These are phyloP conservation scores for Melieria picta DNA, from an alignment of 2,888 invertebrate genomes.

Conservation along the genomic window DNA sequence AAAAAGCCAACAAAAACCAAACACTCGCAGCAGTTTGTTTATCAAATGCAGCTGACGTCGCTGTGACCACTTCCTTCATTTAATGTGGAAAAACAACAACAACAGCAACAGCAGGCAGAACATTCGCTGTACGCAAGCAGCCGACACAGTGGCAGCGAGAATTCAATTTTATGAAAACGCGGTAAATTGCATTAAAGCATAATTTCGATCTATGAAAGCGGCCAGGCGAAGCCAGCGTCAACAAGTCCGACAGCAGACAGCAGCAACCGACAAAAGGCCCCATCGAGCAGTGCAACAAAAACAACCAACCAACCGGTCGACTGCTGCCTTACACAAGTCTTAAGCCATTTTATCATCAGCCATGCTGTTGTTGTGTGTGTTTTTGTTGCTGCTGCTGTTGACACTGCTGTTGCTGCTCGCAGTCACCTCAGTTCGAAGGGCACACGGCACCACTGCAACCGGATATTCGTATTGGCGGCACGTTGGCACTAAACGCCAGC, in stretches of 20 bases:
- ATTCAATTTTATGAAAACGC: constrained; percentile 50
- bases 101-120: too few relatives aligned
- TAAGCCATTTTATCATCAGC: background rate
- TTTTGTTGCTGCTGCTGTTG: background rate
- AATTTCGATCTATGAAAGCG: constrained; percentile 44
- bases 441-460: background rate
- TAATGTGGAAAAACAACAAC: background rate
- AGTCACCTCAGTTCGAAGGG: too few relatives aligned
- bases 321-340: background rate
- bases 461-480: constrained; percentile 18
- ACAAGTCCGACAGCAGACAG: background rate
- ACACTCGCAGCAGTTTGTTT: too few relatives aligned
- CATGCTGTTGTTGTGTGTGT: background rate
- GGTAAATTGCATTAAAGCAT: constrained; percentile 48
- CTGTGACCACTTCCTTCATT: background rate
- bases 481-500: constrained; percentile 8
- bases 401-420: too few relatives aligned
- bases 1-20: too few relatives aligned
- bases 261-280: background rate
- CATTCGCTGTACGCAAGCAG: too few relatives aligned
- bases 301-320: too few relatives aligned
- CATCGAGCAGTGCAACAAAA: background rate
- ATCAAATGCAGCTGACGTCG: background rate
- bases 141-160: constrained; percentile 32
- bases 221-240: constrained; percentile 13